phyloP scores from a whole-genome alignment of 2,888 invertebrate genomes.

The Branchipolynoe longqiensis region DNA sequence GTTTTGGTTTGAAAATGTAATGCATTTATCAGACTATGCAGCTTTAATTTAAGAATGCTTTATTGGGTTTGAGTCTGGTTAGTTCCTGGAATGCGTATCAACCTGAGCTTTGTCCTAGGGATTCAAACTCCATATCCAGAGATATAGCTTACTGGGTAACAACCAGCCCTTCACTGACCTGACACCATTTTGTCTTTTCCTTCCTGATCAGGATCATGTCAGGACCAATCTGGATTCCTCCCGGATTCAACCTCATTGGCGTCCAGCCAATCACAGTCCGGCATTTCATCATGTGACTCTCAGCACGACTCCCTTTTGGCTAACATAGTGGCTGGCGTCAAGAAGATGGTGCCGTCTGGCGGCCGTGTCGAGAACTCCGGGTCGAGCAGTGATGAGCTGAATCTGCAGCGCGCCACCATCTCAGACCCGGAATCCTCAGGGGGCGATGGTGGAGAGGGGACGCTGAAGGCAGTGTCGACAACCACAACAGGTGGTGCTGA shows the following conservation, averaged over 20 bases:
- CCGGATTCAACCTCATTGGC: constrained; percentile 9
- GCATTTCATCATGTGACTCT: constrained; percentile 31
- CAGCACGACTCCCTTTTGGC: constrained; percentile 34
- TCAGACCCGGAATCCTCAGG: constrained; percentile 39
- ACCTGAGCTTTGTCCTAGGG: too few relatives aligned
- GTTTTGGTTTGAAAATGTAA: too few relatives aligned
- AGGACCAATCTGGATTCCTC: constrained; percentile 36
- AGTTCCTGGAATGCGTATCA: too few relatives aligned
- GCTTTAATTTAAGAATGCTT: too few relatives aligned
- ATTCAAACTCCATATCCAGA: too few relatives aligned
- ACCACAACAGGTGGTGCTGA: background rate
- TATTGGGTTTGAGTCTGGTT: too few relatives aligned
- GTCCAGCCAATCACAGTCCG: constrained; percentile 51
- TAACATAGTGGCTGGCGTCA: background rate
- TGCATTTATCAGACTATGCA: too few relatives aligned
- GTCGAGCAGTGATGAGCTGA: constrained; percentile 47
- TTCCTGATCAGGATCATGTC: constrained; percentile 28
- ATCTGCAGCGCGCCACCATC: constrained; percentile 42
- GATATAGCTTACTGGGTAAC: too few relatives aligned
- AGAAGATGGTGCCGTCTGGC: constrained; percentile 1
- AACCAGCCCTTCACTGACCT: too few relatives aligned
- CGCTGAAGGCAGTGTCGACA: constrained; percentile 8
- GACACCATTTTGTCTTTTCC: too few relatives aligned
- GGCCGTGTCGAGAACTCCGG: constrained; percentile 21
- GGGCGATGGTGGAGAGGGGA: constrained; percentile 19